phyloP scores from a whole-genome alignment of 2,888 invertebrate species.

The Catocala nupta region DNA sequence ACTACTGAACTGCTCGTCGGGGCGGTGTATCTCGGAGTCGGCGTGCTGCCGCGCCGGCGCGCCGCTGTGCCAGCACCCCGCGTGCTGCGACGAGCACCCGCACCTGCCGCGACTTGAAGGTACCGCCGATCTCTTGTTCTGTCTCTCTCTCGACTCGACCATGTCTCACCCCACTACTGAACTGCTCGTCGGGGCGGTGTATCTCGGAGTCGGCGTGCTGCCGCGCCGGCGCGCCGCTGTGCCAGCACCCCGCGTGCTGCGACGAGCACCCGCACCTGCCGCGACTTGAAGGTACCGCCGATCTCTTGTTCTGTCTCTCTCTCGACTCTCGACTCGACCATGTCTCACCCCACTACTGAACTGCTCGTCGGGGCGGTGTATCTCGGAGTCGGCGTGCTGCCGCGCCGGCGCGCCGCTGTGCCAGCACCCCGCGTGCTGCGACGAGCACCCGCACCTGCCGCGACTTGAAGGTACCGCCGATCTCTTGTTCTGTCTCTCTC shows the following conservation, averaged over 20 bases:
- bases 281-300: slow-evolving; percentile 50
- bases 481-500: too few species aligned
- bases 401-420: slow-evolving; percentile 65
- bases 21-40: slow-evolving; percentile 84
- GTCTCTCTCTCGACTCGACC: too few species aligned
- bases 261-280: slow-evolving; percentile 64
- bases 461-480: slow-evolving; percentile 50
- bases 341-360: too few species aligned
- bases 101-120: slow-evolving; percentile 55
- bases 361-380: slow-evolving; percentile 85
- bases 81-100: slow-evolving; percentile 76
- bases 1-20: slow-evolving; percentile 63
- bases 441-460: slow-evolving; percentile 62
- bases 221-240: slow-evolving; percentile 62
- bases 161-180: too few species aligned
- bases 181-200: slow-evolving; percentile 85
- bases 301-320: too few species aligned
- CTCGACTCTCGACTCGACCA: too few species aligned
- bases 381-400: slow-evolving; percentile 85
- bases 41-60: slow-evolving; percentile 81
- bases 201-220: slow-evolving; percentile 86
- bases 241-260: slow-evolving; percentile 78
- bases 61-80: slow-evolving; percentile 72
- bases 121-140: slow-evolving; percentile 15
- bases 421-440: slow-evolving; percentile 77